Conservation (phyloP, 2,797 vertebrate genomes). For the Linurgus olivaceus region DNA sequence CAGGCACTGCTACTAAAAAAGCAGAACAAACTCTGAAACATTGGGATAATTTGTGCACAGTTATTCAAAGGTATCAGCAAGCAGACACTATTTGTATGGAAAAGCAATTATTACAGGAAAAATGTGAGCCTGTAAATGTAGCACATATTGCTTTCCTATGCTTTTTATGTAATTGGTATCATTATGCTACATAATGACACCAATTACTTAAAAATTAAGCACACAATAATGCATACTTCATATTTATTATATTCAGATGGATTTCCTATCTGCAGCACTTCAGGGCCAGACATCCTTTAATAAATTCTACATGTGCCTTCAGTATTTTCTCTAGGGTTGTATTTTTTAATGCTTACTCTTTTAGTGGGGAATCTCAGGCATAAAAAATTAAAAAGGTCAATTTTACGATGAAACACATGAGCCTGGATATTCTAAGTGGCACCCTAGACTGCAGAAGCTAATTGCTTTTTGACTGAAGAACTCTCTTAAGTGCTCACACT, state of each 20-base stretch:
- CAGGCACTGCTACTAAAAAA: not conserved
- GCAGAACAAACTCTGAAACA: constrained; percentile 51
- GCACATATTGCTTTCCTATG: constrained; percentile 27
- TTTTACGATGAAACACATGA: constrained; percentile 71
- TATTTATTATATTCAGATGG: constrained; percentile 58
- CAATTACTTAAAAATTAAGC: constrained; percentile 78
- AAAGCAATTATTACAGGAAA: constrained; percentile 64
- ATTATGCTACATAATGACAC: constrained; percentile 72
- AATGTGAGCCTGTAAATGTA: constrained; percentile 40
- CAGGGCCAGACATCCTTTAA: constrained; percentile 29
- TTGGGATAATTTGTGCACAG: constrained; percentile 32
- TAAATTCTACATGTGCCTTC: constrained; percentile 53
- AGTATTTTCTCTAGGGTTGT: constrained; percentile 57
- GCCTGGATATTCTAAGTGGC: constrained; percentile 74
- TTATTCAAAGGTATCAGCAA: constrained; percentile 61
- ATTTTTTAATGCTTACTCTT: constrained; percentile 64
- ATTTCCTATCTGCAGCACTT: constrained; percentile 48
- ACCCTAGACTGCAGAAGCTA: constrained; percentile 74
- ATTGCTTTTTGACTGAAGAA: constrained; percentile 73
- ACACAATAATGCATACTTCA: constrained; percentile 36
- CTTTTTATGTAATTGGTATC: constrained; percentile 44
- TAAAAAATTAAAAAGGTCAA: constrained; percentile 80
- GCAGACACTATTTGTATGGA: constrained; percentile 27
- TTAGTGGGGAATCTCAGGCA: constrained; percentile 66
- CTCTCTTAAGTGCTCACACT: constrained; percentile 60